phyloP scores from a whole-genome alignment of 2,797 vertebrate species.

The Lutjanus campechanus region DNA sequence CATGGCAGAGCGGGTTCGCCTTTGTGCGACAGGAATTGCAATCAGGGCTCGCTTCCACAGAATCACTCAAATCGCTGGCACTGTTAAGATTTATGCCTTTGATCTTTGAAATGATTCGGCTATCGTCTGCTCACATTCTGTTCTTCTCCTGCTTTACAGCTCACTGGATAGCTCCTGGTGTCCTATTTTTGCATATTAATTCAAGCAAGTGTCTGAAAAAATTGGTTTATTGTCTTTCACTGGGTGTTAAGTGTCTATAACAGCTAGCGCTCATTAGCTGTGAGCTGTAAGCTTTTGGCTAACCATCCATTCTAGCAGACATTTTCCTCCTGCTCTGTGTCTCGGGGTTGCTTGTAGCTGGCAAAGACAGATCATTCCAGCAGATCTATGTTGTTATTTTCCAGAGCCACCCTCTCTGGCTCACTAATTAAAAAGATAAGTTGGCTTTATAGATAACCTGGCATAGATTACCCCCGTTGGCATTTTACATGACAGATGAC shows the following conservation, averaged over 20 bases:
- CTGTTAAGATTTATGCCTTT: slow-evolving; percentile 56
- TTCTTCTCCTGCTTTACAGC: slow-evolving; percentile 39
- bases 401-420: slow-evolving; percentile 60
- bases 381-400: slow-evolving; percentile 70
- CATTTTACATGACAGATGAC: slow-evolving; percentile 75
- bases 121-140: slow-evolving; percentile 30
- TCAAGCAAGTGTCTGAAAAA: slow-evolving; percentile 45
- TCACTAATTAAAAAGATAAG: slow-evolving; percentile 78
- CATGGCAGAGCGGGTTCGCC: slow-evolving; percentile 51
- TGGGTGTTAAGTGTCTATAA: slow-evolving; percentile 52
- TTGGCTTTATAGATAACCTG: slow-evolving; percentile 79
- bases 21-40: slow-evolving; percentile 67
- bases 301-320: slow-evolving; percentile 47
- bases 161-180: slow-evolving; percentile 2
- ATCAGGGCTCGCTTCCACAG: slow-evolving; percentile 60
- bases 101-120: slow-evolving; percentile 57
- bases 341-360: slow-evolving; percentile 36
- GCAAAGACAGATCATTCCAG: slow-evolving; percentile 63
- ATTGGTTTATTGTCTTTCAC: slow-evolving; percentile 45
- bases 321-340: slow-evolving; percentile 50
- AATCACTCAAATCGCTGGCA: slow-evolving; percentile 55
- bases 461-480: slow-evolving; percentile 69
- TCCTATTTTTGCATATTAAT: slow-evolving; percentile 49
- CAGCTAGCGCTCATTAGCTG: slow-evolving; percentile 46
- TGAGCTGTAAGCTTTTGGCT: slow-evolving; percentile 38